phyloP scores from a whole-genome alignment of 2,797 vertebrate genomes.

The Argya squamiceps region DNA sequence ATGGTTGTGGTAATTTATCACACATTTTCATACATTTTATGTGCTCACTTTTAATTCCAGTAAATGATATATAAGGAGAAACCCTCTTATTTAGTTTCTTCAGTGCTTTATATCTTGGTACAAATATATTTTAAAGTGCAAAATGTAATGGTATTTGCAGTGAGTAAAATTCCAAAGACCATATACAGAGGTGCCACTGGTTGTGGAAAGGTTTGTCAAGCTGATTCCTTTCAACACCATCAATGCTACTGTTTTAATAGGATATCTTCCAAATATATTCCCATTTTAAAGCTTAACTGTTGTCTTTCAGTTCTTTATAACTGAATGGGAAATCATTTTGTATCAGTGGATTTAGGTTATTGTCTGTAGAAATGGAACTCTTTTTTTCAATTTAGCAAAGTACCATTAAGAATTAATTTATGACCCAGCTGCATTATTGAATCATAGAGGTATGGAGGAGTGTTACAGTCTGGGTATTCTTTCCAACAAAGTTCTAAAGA shows the following conservation, averaged over 20 bases:
- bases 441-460: conserved; percentile 10
- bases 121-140: not conserved
- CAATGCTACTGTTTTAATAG: not conserved
- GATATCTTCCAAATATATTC: not conserved
- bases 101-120: not conserved
- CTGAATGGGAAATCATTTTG: conserved; percentile 32
- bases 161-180: not conserved
- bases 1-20: not conserved
- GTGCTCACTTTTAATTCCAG: not conserved
- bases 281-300: conserved; percentile 7
- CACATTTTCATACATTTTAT: not conserved
- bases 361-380: conserved; percentile 46
- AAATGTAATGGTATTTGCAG: not conserved
- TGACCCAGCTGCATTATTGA: conserved; percentile 13
- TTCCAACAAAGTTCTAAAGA: conserved; percentile 44
- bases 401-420: conserved; percentile 67
- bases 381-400: conserved; percentile 65
- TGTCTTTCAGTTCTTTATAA: conserved; percentile 45
- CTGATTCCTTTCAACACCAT: not conserved
- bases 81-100: not conserved
- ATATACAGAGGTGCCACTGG: not conserved
- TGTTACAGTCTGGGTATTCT: not conserved
- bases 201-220: not conserved
- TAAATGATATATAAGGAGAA: not conserved
- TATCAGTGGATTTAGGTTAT: conserved; percentile 42